Conservation (phyloP, 2,888 invertebrate genomes). For the Xanthostigma xanthostigma region DNA sequence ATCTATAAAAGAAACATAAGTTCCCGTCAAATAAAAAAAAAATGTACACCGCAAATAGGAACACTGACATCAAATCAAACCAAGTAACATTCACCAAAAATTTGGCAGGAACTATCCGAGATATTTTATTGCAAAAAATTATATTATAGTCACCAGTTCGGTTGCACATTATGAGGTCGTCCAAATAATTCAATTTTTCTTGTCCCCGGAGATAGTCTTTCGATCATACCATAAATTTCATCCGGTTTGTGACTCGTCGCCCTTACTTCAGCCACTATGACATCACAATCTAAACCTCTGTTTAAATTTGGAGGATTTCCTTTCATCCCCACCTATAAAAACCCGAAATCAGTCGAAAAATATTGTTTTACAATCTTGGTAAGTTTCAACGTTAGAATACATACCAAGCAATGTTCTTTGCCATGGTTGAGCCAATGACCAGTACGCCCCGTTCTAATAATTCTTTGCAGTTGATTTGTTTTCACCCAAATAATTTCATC, state of each 20-base stretch:
- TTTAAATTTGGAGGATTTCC: conserved; percentile 84
- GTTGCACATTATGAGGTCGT: conserved; percentile 92
- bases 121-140: neutral
- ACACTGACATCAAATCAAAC: neutral
- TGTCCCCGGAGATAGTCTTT: conserved; percentile 89
- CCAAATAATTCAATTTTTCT: conserved; percentile 96
- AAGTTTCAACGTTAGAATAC: conserved; percentile 8
- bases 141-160: conserved; percentile 64
- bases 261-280: conserved; percentile 94
- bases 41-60: neutral
- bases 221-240: conserved; percentile 96
- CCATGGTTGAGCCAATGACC: conserved; percentile 99
- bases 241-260: conserved; percentile 98
- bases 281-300: conserved; percentile 90
- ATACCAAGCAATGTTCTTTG: conserved; percentile 87
- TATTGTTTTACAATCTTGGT: neutral
- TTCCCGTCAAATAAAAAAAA: neutral
- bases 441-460: conserved; percentile 90
- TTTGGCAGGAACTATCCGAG: neutral
- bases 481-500: conserved; percentile 99
- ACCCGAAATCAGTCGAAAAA: conserved; percentile 2
- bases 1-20: no score
- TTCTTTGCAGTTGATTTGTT: conserved; percentile 92
- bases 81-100: no score
- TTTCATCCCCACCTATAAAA: conserved; percentile 73